Evolutionary conservation across 2,888 invertebrate species (phyloP).

Genomic region (Diarsia dahlii): DNA sequence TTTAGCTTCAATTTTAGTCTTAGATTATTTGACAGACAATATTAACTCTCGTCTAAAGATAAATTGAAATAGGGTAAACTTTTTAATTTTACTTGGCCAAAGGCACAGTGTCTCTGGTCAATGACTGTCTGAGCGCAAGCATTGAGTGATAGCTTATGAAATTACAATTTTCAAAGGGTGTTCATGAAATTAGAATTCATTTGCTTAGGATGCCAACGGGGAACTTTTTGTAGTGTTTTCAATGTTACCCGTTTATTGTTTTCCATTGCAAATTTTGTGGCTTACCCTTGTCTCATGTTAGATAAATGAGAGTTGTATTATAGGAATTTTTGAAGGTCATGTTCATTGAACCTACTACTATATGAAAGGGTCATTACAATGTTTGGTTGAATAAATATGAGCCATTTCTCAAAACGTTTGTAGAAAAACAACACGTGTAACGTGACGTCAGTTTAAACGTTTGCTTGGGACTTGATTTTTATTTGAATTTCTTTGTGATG

Average conservation of each 20-base stretch:
- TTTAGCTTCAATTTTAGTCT: conserved; percentile 21
- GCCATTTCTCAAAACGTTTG: conserved; percentile 8
- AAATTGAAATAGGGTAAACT: conserved; percentile 34
- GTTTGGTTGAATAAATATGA: conserved; percentile 10
- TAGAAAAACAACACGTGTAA: conserved; percentile 37
- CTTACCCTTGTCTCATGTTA: conserved; percentile 41
- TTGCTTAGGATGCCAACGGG: conserved; percentile 30
- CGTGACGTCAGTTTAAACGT: conserved; percentile 45
- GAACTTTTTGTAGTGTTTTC: conserved; percentile 29
- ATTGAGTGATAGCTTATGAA: conserved; percentile 36
- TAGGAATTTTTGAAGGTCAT: conserved; percentile 27
- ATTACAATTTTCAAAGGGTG: conserved; percentile 38
- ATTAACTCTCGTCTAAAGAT: conserved; percentile 34
- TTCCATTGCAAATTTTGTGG: conserved; percentile 49
- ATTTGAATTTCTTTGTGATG: conserved; percentile 18
- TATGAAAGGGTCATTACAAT: conserved; percentile 14
- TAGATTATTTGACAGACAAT: conserved; percentile 40
- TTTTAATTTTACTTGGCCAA: conserved; percentile 42
- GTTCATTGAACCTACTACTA: conserved; percentile 1
- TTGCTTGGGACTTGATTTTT: conserved; percentile 41
- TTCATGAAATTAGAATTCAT: conserved; percentile 40
- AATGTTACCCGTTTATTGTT: conserved; percentile 24
- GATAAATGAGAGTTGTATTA: conserved; percentile 35
- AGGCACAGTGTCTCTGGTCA: conserved; percentile 45
- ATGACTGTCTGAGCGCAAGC: conserved; percentile 59